Conservation (phyloP, 92 coral and sea anemone species). For the Muricea muricata region DNA sequence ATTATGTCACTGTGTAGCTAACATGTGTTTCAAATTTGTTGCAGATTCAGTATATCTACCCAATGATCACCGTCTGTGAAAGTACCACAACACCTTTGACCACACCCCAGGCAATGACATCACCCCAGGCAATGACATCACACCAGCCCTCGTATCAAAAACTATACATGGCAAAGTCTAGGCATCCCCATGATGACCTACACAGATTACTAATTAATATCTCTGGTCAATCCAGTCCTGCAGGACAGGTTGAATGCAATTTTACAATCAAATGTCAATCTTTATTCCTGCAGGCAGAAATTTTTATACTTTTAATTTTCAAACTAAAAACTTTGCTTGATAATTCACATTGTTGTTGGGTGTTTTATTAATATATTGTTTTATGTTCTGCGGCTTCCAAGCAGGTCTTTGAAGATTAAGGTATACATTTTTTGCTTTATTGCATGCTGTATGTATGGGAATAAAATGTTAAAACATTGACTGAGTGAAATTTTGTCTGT, state of each 20-base stretch:
- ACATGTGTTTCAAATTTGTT: too few relatives aligned
- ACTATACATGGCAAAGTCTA: neutral
- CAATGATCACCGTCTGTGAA: neutral
- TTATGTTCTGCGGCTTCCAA: too few relatives aligned
- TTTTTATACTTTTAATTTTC: neutral
- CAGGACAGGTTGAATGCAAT: neutral
- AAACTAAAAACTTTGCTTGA: too few relatives aligned
- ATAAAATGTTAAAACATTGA: too few relatives aligned
- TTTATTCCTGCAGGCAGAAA: neutral
- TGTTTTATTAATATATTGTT: too few relatives aligned
- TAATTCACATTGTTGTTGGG: too few relatives aligned
- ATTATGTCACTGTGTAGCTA: too few relatives aligned
- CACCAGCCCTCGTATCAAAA: neutral
- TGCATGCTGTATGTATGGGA: neutral
- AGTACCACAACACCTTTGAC: neutral
- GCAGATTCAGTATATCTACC: neutral
- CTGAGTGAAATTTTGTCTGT: neutral
- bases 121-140: neutral
- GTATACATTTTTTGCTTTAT: too few relatives aligned
- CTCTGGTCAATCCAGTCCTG: neutral
- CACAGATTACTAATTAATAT: neutral
- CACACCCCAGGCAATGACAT: neutral
- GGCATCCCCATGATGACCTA: neutral
- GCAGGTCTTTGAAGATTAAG: too few relatives aligned
- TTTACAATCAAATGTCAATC: neutral